phyloP scores from a whole-genome alignment of 2,888 invertebrate genomes.

The Thereva nobilitata region DNA sequence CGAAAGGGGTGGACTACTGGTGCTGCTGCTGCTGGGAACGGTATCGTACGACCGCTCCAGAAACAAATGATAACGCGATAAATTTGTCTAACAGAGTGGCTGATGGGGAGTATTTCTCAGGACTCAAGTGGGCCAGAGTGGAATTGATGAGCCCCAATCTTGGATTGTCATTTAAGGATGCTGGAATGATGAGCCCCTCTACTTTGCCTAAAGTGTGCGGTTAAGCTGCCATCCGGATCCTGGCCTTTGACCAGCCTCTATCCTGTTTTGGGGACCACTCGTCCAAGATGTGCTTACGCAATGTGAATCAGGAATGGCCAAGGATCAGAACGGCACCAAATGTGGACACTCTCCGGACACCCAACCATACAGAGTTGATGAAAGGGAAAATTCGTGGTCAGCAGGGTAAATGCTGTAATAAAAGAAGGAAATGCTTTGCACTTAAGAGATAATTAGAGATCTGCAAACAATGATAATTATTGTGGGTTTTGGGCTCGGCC shows the following conservation, averaged over 20 bases:
- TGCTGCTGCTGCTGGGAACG: slow-evolving; percentile 1
- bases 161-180: slow-evolving; percentile 5
- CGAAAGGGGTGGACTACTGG: slow-evolving; percentile 12
- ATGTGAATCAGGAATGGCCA: not conserved
- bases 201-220: slow-evolving; percentile 13
- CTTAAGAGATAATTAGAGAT: slow-evolving; percentile 28
- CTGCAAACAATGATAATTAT: slow-evolving; percentile 22
- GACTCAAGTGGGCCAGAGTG: slow-evolving; percentile 13
- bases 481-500: slow-evolving; percentile 13
- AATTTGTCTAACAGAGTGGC: slow-evolving; percentile 37
- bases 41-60: slow-evolving; percentile 34
- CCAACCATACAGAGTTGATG: not conserved
- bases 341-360: not conserved
- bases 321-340: not conserved
- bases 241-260: not conserved
- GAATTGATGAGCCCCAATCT: slow-evolving; percentile 24
- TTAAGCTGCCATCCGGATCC: slow-evolving; percentile 10
- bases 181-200: not conserved
- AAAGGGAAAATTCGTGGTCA: slow-evolving; percentile 14
- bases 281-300: slow-evolving; percentile 27
- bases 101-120: slow-evolving; percentile 13
- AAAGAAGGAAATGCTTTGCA: slow-evolving; percentile 6
- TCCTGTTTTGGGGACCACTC: not conserved
- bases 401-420: slow-evolving; percentile 18
- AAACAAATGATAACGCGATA: slow-evolving; percentile 41